A percentile compares a stretch with the other conserved stretches of the same genome.
phyloP scores from a whole-genome alignment of 2,113 vertebrate species.

The Pluvialis apricaria region DNA sequence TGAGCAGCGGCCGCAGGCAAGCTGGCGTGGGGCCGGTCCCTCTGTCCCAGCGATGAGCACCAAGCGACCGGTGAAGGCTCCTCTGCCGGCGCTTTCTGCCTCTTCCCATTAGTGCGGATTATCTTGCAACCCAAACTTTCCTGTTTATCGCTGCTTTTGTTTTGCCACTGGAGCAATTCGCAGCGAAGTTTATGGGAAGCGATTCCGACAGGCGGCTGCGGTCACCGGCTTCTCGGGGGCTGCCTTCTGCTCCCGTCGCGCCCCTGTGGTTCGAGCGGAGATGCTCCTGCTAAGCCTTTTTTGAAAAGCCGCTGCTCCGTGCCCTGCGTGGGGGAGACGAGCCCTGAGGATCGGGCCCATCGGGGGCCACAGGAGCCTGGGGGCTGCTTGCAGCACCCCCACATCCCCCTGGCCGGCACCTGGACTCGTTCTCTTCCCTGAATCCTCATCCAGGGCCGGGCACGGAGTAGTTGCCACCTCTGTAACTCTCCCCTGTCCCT shows the following conservation, averaged over 20 bases:
- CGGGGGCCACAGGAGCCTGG: accelerated
- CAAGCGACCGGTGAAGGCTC: background rate
- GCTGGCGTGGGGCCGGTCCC: accelerated
- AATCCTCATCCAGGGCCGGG: background rate
- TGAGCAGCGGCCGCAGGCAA: background rate
- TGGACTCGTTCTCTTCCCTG: background rate
- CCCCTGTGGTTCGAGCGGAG: accelerated
- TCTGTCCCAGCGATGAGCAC: accelerated
- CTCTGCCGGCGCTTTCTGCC: constrained; percentile 33
- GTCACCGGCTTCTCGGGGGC: background rate
- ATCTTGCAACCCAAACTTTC: background rate
- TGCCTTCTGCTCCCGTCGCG: background rate
- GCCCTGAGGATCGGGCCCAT: background rate
- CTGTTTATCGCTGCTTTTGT: background rate
- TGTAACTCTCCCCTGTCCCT: background rate
- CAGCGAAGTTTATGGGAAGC: background rate
- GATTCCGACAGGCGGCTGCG: background rate
- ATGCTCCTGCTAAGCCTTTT: background rate
- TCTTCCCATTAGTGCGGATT: constrained; percentile 49
- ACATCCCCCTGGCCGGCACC: background rate
- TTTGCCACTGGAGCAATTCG: background rate
- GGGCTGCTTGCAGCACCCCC: background rate
- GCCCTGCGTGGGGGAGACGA: accelerated
- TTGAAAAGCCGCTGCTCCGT: background rate
- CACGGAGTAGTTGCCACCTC: background rate